Percentiles rank a stretch among this genome's conserved stretches.
Evolutionary conservation across 1,140 invertebrate genomes (phyloP).

Genomic region (Homarus americanus): DNA sequence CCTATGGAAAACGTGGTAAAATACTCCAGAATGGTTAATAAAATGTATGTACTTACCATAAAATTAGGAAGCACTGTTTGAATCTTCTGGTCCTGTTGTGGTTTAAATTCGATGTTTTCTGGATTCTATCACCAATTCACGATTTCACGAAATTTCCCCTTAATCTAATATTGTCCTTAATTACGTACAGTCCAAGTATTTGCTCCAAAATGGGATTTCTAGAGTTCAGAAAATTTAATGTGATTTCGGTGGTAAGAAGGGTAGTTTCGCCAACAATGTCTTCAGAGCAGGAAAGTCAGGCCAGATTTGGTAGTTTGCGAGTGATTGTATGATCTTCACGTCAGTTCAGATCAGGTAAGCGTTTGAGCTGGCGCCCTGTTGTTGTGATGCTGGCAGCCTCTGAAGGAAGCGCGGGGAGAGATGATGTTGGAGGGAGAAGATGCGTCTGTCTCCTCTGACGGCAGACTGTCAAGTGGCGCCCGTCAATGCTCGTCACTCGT

Average conservation of each 20-base stretch:
- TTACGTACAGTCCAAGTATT: constrained; percentile 4
- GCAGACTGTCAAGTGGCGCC: constrained; percentile 70
- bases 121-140: constrained; percentile 65
- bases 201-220: not conserved
- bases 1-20: not conserved
- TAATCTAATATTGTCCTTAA: constrained; percentile 16
- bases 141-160: constrained; percentile 45
- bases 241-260: constrained; percentile 42
- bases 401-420: constrained; percentile 41
- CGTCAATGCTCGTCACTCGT: constrained; percentile 67
- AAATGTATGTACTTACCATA: constrained; percentile 52
- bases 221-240: constrained; percentile 20
- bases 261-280: constrained; percentile 51
- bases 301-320: constrained; percentile 22
- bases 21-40: not conserved
- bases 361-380: not conserved
- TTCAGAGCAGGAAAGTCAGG: constrained; percentile 52
- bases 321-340: constrained; percentile 19
- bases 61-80: constrained; percentile 54
- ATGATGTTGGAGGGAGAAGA: constrained; percentile 27
- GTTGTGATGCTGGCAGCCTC: constrained; percentile 30
- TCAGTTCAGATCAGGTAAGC: not conserved
- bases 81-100: constrained; percentile 42
- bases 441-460: constrained; percentile 66
- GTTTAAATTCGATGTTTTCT: constrained; percentile 6